phyloP scores from a whole-genome alignment of 1,140 invertebrate species.

The Eupeodes corollae region DNA sequence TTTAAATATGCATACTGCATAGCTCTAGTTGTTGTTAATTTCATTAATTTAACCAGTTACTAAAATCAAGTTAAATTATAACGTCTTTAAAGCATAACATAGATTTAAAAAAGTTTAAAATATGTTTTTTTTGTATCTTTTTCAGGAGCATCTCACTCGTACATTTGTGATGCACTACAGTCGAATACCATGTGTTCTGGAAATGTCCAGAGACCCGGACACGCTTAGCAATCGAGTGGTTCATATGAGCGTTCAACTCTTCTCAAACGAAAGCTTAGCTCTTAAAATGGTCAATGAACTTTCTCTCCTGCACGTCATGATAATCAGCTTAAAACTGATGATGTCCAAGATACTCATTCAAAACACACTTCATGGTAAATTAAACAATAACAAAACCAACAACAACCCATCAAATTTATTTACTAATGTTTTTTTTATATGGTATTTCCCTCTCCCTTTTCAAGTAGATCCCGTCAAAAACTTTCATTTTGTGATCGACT shows the following conservation, averaged over 20 bases:
- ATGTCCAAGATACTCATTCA: slow-evolving; percentile 82
- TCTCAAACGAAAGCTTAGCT: slow-evolving; percentile 86
- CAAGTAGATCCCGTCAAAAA: slow-evolving; percentile 60
- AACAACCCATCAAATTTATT: not conserved
- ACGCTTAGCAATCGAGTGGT: slow-evolving; percentile 89
- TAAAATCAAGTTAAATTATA: no score
- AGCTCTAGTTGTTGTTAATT: no score
- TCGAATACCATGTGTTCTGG: slow-evolving; percentile 81
- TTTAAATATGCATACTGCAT: no score
- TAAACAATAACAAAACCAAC: not conserved
- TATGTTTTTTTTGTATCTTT: slow-evolving; percentile 6
- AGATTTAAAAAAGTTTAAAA: not conserved
- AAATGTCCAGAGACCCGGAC: slow-evolving; percentile 74
- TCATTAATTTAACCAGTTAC: no score
- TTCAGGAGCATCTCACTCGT: slow-evolving; percentile 76
- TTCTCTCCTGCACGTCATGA: slow-evolving; percentile 86
- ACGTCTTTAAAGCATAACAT: no score
- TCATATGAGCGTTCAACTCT: slow-evolving; percentile 91
- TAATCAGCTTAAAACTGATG: slow-evolving; percentile 86
- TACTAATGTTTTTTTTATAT: slow-evolving; percentile 2
- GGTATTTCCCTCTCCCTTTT: slow-evolving; percentile 15
- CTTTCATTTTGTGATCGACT: slow-evolving; percentile 87
- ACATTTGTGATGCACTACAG: slow-evolving; percentile 94
- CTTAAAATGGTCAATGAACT: slow-evolving; percentile 81
- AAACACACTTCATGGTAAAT: slow-evolving; percentile 71